Evolutionary conservation across 2,113 vertebrate genomes (phyloP), one percentile per base, ranked within the genome.

Genomic region (Nothobranchius kuhntae): DNA sequence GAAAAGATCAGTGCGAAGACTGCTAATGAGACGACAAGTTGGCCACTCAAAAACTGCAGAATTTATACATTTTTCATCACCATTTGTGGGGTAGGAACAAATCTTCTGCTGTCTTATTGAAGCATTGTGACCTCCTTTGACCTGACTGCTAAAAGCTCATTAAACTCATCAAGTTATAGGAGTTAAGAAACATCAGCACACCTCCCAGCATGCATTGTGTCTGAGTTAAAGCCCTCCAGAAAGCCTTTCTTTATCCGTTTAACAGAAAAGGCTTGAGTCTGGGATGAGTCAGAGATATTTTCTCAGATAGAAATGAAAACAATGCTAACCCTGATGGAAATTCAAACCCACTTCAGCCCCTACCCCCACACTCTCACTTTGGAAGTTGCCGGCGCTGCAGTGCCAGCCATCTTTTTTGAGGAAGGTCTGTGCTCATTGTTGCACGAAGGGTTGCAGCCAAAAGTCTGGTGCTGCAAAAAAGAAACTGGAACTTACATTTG

Each of bases 261-360:
- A 14, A 36, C 45, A 50, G 38, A 50, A 45, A 55, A 59, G 55
- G 26, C 40, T 50, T 55, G 60, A 71, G 58, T 21, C 36, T 65
- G 15, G 17, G 57, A 64, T 85, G 85, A 84, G 57, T 87, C 85
- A 81, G 68, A 52, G 74, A 71, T 68, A 80, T 73, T 73, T 83
- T 77, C 68, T 64, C 62, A 62, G 73, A 77, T 71, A 71, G 70
- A 77, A 78, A 67, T 55, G 53, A 78, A 85, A 83, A 80, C 68
- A 73, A 53, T 67, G 53, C 35, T 56, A 70, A 75, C 51, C 69
- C 72, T 6, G 51, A 75, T 13, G 40, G 75, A 85, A 81, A 81
- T 68, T 69, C 13, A 64, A 63, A 77, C 73, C 59, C 75, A 48
- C 69, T 65, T 59, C 70, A 70, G 65, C 40, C 67, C 67, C 70